Percentiles rank a stretch among this genome's conserved stretches.
These are phyloP conservation scores for Calephelis perditalis DNA, from an alignment of 2,888 invertebrate genomes.

Conservation along the genomic window DNA sequence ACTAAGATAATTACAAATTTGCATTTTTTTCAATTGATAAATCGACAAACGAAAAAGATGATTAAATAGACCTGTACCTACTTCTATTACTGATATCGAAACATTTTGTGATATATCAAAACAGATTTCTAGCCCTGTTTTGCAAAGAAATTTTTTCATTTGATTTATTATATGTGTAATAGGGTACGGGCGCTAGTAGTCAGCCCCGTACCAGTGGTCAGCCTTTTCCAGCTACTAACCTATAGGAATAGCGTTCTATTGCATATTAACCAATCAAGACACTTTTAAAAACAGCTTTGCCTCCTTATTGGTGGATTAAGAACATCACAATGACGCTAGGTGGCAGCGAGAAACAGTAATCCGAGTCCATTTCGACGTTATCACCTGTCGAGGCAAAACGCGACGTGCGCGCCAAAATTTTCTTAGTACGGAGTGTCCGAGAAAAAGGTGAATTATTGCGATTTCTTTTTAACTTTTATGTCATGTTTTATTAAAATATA, in stretches of 20 bases:
- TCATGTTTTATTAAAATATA: background rate
- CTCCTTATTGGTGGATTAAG: background rate
- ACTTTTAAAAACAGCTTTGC: conserved; percentile 6
- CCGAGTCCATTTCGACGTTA: no score
- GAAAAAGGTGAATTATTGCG: background rate
- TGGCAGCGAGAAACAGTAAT: no score
- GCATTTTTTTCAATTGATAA: no score
- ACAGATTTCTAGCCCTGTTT: no score
- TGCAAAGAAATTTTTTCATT: no score
- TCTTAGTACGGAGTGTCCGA: background rate
- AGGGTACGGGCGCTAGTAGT: conserved; percentile 9
- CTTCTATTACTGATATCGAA: no score
- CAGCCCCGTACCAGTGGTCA: conserved; percentile 9
- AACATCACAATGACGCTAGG: background rate
- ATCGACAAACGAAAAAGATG: no score
- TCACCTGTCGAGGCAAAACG: no score
- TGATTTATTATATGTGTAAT: no score
- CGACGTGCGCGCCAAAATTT: background rate
- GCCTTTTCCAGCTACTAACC: background rate
- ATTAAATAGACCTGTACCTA: no score
- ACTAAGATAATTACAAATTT: no score
- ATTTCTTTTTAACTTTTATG: background rate
- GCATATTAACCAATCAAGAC: conserved; percentile 11
- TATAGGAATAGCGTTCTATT: conserved; percentile 12
- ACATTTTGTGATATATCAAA: no score